Percentiles rank a stretch among this genome's conserved stretches.
Evolutionary conservation across 1,140 invertebrate species (phyloP).

Genomic region (Cydia splendana): DNA sequence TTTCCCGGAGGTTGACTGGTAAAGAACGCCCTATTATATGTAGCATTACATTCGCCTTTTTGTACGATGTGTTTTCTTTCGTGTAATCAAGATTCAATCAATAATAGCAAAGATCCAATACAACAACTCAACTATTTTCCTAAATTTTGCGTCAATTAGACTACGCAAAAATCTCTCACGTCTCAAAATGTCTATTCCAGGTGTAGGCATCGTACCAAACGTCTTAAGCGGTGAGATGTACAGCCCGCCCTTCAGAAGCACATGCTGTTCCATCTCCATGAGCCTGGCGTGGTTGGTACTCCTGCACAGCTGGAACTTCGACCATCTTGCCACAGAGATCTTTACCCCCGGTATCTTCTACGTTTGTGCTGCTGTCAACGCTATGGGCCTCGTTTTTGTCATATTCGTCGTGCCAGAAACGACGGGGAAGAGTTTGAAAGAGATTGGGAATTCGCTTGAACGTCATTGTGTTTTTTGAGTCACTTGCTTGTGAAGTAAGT

Average conservation of each 20-base stretch:
- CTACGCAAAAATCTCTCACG: no score
- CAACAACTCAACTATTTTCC: no score
- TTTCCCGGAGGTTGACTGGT: no score
- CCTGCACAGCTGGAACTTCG: slow-evolving; percentile 36
- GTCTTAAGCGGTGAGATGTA: slow-evolving; percentile 53
- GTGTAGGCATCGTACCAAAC: slow-evolving; percentile 51
- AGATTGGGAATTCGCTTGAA: slow-evolving; percentile 32
- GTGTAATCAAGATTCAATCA: no score
- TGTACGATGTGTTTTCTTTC: no score
- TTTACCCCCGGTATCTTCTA: slow-evolving; percentile 43
- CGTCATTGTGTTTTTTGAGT: not conserved
- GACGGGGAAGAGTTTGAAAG: slow-evolving; percentile 36
- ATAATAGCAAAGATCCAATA: no score
- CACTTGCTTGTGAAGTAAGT: not conserved
- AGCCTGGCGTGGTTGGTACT: slow-evolving; percentile 37
- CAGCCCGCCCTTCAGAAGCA: slow-evolving; percentile 46
- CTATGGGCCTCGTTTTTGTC: slow-evolving; percentile 34
- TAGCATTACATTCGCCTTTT: no score
- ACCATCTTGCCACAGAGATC: slow-evolving; percentile 35
- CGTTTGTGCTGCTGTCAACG: slow-evolving; percentile 42
- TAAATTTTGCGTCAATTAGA: no score
- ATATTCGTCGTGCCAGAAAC: slow-evolving; percentile 39
- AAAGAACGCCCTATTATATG: no score
- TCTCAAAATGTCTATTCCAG: slow-evolving; percentile 38
- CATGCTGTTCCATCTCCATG: slow-evolving; percentile 40